Conservation (phyloP, 2,888 invertebrate genomes). For the Nysson spinosus region DNA sequence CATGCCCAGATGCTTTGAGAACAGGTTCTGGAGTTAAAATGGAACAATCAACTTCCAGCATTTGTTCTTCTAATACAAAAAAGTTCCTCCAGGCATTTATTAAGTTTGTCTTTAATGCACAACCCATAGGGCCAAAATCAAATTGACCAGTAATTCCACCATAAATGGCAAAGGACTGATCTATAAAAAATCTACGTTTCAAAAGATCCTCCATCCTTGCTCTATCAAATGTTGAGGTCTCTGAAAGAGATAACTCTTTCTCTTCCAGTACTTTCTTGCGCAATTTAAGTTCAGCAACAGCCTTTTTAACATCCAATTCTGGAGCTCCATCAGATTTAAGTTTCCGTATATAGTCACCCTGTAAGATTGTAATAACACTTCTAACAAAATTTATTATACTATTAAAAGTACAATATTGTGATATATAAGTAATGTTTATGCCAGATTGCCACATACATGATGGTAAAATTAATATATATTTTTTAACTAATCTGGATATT, state of each 20-base stretch:
- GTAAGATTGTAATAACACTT: conserved; percentile 68
- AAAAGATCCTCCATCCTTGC: conserved; percentile 97
- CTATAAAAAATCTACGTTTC: conserved; percentile 97
- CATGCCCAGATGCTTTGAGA: conserved; percentile 98
- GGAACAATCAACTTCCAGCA: conserved; percentile 99
- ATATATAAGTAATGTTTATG: not conserved
- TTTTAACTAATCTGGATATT: not conserved
- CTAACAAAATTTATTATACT: not conserved
- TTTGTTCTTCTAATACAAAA: conserved; percentile 98
- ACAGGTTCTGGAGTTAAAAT: conserved; percentile 98
- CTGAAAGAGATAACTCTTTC: conserved; percentile 90
- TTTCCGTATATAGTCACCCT: conserved; percentile 94
- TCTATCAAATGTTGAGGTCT: conserved; percentile 88
- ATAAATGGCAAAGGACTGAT: conserved; percentile 99
- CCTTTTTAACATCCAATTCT: conserved; percentile 94
- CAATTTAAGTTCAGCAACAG: conserved; percentile 93
- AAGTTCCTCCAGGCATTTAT: conserved; percentile 95
- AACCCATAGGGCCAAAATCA: conserved; percentile 99
- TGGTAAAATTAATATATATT: not conserved
- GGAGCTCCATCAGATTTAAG: conserved; percentile 92
- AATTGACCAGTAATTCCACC: conserved; percentile 97
- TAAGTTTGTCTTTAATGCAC: conserved; percentile 97
- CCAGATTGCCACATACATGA: not conserved
- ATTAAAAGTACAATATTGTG: not conserved
- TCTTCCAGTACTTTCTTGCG: conserved; percentile 95